These are phyloP conservation scores for Arctopsyche grandis DNA, from an alignment of 1,140 invertebrate genomes.

Conservation along the genomic window DNA sequence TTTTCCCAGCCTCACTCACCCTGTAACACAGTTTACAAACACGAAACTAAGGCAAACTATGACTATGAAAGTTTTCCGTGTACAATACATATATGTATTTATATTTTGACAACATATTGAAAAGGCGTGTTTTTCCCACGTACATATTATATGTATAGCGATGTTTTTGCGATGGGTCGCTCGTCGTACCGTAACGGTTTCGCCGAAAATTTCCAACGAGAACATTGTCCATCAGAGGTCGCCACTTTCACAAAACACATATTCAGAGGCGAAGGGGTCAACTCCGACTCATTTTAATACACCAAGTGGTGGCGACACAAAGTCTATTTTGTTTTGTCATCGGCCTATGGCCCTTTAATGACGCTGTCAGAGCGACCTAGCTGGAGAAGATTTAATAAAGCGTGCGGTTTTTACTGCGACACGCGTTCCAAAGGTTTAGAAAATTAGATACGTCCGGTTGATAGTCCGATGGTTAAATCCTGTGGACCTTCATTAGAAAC, in stretches of 20 bases:
- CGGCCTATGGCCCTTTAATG: not conserved
- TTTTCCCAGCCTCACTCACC: too few species aligned
- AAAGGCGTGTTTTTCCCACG: too few species aligned
- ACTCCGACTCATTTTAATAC: constrained; percentile 8
- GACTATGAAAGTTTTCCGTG: too few species aligned
- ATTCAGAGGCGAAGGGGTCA: constrained; percentile 15
- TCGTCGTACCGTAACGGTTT: too few species aligned
- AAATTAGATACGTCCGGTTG: too few species aligned
- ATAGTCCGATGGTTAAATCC: constrained; percentile 19
- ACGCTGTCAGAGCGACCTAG: not conserved
- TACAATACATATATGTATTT: too few species aligned
- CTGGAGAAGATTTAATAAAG: constrained; percentile 6
- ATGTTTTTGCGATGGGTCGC: too few species aligned
- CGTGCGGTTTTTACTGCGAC: constrained; percentile 23
- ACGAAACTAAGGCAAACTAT: too few species aligned
- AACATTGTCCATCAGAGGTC: not conserved
- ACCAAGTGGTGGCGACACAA: not conserved
- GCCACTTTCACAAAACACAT: constrained; percentile 13
- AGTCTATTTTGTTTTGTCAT: not conserved
- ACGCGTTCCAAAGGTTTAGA: constrained; percentile 1
- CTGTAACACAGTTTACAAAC: too few species aligned
- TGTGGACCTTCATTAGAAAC: constrained; percentile 5
- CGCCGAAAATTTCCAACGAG: too few species aligned
- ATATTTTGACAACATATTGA: too few species aligned
- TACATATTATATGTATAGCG: too few species aligned